Evolutionary conservation across 1,140 invertebrate genomes (phyloP).

Genomic region (Musca vetustissima): DNA sequence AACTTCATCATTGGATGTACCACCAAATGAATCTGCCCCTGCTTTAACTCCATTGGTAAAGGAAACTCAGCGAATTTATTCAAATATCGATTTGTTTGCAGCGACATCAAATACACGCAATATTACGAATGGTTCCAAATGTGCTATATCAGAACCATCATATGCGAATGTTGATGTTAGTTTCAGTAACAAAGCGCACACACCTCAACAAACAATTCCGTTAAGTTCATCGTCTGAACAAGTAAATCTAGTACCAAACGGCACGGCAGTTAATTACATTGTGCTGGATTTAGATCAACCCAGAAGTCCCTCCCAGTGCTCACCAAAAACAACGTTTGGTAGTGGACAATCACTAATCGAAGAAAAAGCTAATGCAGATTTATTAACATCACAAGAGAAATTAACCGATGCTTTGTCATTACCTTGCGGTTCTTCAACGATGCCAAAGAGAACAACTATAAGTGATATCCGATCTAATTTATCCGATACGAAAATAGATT

Average conservation of each 20-base stretch:
- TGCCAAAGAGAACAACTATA: slow-evolving; percentile 19
- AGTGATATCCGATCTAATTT: slow-evolving; percentile 8
- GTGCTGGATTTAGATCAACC: slow-evolving; percentile 51
- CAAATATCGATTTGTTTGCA: slow-evolving; percentile 41
- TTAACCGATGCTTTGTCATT: not conserved
- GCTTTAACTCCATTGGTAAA: slow-evolving; percentile 26
- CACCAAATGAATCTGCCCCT: slow-evolving; percentile 56
- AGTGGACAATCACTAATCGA: slow-evolving; percentile 49
- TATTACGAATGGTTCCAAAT: not conserved
- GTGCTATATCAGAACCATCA: slow-evolving; percentile 40
- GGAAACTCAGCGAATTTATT: slow-evolving; percentile 43
- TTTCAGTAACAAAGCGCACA: no score
- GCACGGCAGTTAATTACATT: slow-evolving; percentile 44
- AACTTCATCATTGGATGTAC: slow-evolving; percentile 54
- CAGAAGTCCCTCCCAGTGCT: slow-evolving; percentile 41
- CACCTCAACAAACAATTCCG: no score
- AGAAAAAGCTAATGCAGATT: not conserved
- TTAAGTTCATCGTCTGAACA: no score
- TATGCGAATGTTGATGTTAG: slow-evolving; percentile 44
- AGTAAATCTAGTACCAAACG: not conserved
- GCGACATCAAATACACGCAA: not conserved
- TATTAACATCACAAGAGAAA: not conserved
- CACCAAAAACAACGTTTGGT: slow-evolving; percentile 43
- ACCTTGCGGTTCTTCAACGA: not conserved
- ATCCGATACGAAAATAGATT: slow-evolving; percentile 34